Conservation (phyloP, 2,888 invertebrate genomes). For the Brachyptera risi region DNA sequence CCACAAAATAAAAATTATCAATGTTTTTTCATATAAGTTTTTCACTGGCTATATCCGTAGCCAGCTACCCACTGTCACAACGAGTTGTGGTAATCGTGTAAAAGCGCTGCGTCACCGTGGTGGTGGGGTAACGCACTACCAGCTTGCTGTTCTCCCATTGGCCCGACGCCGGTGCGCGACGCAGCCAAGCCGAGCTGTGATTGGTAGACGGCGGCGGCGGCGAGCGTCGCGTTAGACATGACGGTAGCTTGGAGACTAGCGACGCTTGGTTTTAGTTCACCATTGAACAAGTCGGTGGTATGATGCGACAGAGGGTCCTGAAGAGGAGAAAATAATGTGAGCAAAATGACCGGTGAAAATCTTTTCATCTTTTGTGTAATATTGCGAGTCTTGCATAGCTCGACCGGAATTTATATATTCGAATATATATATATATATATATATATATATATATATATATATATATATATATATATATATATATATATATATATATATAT, state of each 20-base stretch:
- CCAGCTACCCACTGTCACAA: slow-evolving; percentile 43
- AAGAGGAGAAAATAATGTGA: neutral
- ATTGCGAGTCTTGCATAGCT: too few relatives aligned
- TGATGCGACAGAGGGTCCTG: slow-evolving; percentile 33
- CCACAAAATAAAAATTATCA: too few relatives aligned
- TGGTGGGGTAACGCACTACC: slow-evolving; percentile 28
- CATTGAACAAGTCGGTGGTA: slow-evolving; percentile 32
- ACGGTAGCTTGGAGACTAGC: slow-evolving; percentile 37
- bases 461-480: too few relatives aligned
- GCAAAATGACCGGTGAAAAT: neutral
- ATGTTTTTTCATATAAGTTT: too few relatives aligned
- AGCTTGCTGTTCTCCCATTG: slow-evolving; percentile 31
- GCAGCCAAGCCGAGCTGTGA: slow-evolving; percentile 36
- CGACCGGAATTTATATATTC: too few relatives aligned
- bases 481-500: too few relatives aligned
- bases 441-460: too few relatives aligned
- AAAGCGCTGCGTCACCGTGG: slow-evolving; percentile 35
- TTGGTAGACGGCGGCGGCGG: slow-evolving; percentile 37
- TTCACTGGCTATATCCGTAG: slow-evolving; percentile 40
- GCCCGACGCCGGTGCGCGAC: slow-evolving; percentile 23
- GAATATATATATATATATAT: too few relatives aligned
- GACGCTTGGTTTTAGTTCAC: slow-evolving; percentile 36
- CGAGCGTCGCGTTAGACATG: slow-evolving; percentile 37
- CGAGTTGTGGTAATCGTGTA: slow-evolving; percentile 41
- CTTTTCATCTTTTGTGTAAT: too few relatives aligned